Percentiles rank a stretch among this genome's conserved stretches.
Evolutionary conservation across 1,140 invertebrate genomes (phyloP).

Genomic region (Pseudachorutes palmiensis): DNA sequence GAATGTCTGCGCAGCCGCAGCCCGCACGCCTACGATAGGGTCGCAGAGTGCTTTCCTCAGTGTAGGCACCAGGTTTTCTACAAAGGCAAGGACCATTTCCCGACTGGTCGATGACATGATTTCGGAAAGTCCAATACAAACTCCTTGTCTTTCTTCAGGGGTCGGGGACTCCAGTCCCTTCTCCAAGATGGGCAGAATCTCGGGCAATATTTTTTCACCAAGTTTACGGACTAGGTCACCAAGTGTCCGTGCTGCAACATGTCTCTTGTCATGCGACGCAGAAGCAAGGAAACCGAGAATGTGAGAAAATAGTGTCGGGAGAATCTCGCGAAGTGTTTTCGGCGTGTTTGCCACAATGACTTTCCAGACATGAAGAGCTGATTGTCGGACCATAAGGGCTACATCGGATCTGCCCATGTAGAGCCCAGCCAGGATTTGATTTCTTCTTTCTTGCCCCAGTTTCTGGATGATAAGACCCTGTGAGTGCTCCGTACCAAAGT

Average conservation of each 20-base stretch:
- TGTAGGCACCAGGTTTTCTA: conserved; percentile 94
- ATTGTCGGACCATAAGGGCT: conserved; percentile 90
- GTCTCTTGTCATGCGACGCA: conserved; percentile 89
- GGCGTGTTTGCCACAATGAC: conserved; percentile 93
- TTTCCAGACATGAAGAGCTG: conserved; percentile 94
- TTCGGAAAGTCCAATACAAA: conserved; percentile 95
- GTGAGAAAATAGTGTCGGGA: conserved; percentile 86
- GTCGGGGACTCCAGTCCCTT: conserved; percentile 80
- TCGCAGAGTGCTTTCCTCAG: conserved; percentile 86
- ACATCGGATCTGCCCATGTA: conserved; percentile 98
- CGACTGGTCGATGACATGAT: conserved; percentile 93
- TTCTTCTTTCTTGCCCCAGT: conserved; percentile 78
- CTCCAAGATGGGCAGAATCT: conserved; percentile 97
- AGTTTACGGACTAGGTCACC: conserved; percentile 96
- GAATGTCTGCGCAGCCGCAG: conserved; percentile 93
- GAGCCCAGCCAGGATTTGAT: conserved; percentile 85
- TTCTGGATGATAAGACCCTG: conserved; percentile 74
- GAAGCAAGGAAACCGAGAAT: conserved; percentile 87
- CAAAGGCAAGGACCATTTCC: conserved; percentile 89
- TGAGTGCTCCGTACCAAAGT: conserved; percentile 95
- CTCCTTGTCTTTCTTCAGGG: conserved; percentile 89
- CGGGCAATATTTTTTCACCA: conserved; percentile 91
- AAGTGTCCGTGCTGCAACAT: conserved; percentile 65
- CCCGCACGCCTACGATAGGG: conserved; percentile 80
- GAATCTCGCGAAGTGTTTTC: conserved; percentile 88